These are phyloP conservation scores for Drosophila takahashii DNA, from an alignment of 1,140 invertebrate species.

Conservation along the genomic window DNA sequence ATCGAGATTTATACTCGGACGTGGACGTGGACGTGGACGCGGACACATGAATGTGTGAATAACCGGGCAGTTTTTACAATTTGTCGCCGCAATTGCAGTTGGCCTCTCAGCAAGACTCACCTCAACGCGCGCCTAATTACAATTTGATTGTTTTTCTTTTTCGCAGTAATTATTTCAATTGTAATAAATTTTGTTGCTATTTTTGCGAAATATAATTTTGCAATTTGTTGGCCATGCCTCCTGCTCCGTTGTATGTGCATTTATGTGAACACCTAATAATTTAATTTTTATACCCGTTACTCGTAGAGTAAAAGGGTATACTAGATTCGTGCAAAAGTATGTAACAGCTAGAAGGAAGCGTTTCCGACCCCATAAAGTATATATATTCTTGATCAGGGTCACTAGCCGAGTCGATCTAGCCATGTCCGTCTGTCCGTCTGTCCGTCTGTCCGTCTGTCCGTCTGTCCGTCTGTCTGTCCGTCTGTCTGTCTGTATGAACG, in stretches of 20 bases:
- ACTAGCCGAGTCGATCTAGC: too few relatives aligned
- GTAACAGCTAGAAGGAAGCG: too few relatives aligned
- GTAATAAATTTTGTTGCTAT: slow-evolving; percentile 72
- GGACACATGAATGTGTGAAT: slow-evolving; percentile 27
- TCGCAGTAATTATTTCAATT: slow-evolving; percentile 78
- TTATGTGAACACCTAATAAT: slow-evolving; percentile 52
- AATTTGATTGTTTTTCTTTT: slow-evolving; percentile 78
- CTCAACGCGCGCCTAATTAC: slow-evolving; percentile 61
- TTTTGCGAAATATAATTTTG: slow-evolving; percentile 70
- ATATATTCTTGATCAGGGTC: too few relatives aligned
- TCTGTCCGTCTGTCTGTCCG: too few relatives aligned
- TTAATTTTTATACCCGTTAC: too few relatives aligned
- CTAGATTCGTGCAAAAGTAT: too few relatives aligned
- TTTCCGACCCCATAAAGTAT: too few relatives aligned
- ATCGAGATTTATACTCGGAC: slow-evolving; percentile 36
- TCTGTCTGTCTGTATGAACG: too few relatives aligned
- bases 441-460: too few relatives aligned
- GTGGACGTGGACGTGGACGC: neutral
- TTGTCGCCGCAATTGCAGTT: slow-evolving; percentile 40
- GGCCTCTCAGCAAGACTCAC: slow-evolving; percentile 9
- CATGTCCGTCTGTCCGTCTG: too few relatives aligned
- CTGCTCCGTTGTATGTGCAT: slow-evolving; percentile 2
- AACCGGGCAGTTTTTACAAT: slow-evolving; percentile 44
- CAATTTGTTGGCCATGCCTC: slow-evolving; percentile 49
- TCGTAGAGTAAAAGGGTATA: too few relatives aligned